These are phyloP conservation scores for Eucidaris tribuloides DNA, from an alignment of 35 echinoderm and acorn worm genomes.

Conservation along the genomic window DNA sequence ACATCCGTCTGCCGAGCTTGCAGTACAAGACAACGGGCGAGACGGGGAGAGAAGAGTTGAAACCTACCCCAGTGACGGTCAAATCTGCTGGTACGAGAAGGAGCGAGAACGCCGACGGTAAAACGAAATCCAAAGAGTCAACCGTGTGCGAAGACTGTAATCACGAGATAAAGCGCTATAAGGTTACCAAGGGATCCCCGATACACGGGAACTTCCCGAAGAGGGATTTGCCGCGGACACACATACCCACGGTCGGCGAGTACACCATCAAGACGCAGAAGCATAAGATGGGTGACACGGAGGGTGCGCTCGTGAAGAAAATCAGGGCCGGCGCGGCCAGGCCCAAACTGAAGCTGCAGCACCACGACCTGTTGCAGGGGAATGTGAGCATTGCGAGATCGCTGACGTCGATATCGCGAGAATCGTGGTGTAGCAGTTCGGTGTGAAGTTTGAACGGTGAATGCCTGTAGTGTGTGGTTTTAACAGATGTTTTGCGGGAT, in stretches of 20 bases:
- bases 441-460: too few species aligned
- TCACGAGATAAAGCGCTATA: background rate
- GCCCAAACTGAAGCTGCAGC: slow-evolving; percentile 50
- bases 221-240: slow-evolving; percentile 7
- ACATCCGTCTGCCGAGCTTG: slow-evolving; percentile 38
- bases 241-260: background rate
- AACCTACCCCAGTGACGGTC: slow-evolving; percentile 25
- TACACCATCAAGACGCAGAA: background rate
- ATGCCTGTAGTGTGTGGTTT: too few species aligned
- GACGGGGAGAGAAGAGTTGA: slow-evolving; percentile 43
- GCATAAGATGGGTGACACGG: background rate
- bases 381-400: too few species aligned
- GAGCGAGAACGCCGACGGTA: background rate
- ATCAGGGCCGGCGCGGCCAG: background rate
- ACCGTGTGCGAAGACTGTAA: slow-evolving; percentile 23
- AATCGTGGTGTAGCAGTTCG: background rate
- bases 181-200: background rate
- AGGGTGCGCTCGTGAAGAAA: slow-evolving; percentile 15
- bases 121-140: background rate
- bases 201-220: slow-evolving; percentile 22
- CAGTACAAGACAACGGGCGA: slow-evolving; percentile 39
- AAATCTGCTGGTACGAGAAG: slow-evolving; percentile 21
- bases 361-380: too few species aligned
- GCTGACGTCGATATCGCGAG: too few species aligned
- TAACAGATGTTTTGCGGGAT: too few species aligned